These are phyloP conservation scores for Conops quadrifasciatus DNA, from an alignment of 2,888 invertebrate species.

Conservation along the genomic window DNA sequence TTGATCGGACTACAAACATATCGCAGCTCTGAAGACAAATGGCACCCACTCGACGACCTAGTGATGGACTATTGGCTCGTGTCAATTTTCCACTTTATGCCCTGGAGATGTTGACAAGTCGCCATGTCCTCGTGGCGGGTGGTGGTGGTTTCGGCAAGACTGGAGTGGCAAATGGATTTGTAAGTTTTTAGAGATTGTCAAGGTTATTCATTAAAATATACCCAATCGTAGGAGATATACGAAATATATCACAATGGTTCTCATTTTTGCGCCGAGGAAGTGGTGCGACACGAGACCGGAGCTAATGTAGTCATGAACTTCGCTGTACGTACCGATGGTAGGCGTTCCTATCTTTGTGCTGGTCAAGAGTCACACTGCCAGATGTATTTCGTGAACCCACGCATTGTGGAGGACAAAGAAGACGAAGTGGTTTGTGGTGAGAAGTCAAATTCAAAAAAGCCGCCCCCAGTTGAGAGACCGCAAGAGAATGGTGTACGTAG, in stretches of 20 bases:
- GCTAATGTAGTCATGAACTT: conserved; percentile 93
- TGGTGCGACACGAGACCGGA: conserved; percentile 88
- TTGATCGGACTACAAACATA: conserved; percentile 33
- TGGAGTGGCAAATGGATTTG: conserved; percentile 97
- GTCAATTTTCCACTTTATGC: conserved; percentile 95
- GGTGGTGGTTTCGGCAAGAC: conserved; percentile 98
- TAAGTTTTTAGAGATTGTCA: conserved; percentile 68
- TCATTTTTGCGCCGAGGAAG: conserved; percentile 85
- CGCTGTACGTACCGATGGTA: conserved; percentile 76
- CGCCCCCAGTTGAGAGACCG: conserved; percentile 47
- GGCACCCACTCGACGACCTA: conserved; percentile 70
- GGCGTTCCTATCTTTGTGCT: conserved; percentile 82
- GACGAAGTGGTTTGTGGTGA: too few relatives aligned
- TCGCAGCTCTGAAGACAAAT: conserved; percentile 60
- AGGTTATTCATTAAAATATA: neutral
- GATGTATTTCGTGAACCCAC: conserved; percentile 77
- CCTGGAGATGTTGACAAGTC: conserved; percentile 87
- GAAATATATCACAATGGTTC: conserved; percentile 87
- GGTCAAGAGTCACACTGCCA: conserved; percentile 94
- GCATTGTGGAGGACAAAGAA: conserved; percentile 64
- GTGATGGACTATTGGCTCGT: conserved; percentile 80
- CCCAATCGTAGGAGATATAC: conserved; percentile 82
- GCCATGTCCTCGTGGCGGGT: conserved; percentile 95
- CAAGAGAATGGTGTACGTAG: conserved; percentile 60
- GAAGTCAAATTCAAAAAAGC: conserved; percentile 33